Base-by-base conservation (phyloP, 2,888 invertebrate genomes). In the Agrilus cyanescens region DNA sequence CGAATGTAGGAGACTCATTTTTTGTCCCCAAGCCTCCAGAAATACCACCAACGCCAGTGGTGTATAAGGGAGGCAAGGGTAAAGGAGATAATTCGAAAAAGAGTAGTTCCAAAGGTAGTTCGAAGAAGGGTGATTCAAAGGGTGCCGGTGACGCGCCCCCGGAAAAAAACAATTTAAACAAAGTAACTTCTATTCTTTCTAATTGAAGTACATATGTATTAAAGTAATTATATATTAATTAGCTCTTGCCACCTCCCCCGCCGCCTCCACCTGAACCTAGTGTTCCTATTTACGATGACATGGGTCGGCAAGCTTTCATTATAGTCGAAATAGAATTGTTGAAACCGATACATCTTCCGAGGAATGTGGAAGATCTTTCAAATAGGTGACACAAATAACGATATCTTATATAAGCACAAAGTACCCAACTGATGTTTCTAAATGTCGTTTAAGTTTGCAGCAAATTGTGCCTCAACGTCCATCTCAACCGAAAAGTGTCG, bases 261-360 rank as follows among this genome's bases (percentile, higher is more conserved):
- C 50, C 51, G 31, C 53, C 53, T n/a, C 46, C 48, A 38, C 52
- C 52, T 6, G 61, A 61, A 50, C 56, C 62, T 2, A 62, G 62
- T 43, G 35, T 50, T 25, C 55, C 53, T 37, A 50, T 67, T 7
- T 62, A 52, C 45, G 56, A 58, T 40, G 63, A 65, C 43, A 46
- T 56, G 8, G 62, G 60, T 8, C 45, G 56, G 39, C 60, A 57
- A 15, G 61, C 64, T 20, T 65, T 67, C 46, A 52, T 67, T 16
- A 47, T 67, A 13, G 43, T 65, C 2, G 65, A 67, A 53, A 52
- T 67, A 10, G 65, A 63, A 49, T 47, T 67, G 14, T 48, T 57
- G 20, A 53, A 56, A 32, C 58, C 66, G 1, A 42, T 67, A 7
- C 46, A 49, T 13, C 50, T 52, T 16, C 51, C 52, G 45, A 47